Evolutionary conservation across 2,797 vertebrate genomes (phyloP).

Genomic region (Manis pentadactyla): DNA sequence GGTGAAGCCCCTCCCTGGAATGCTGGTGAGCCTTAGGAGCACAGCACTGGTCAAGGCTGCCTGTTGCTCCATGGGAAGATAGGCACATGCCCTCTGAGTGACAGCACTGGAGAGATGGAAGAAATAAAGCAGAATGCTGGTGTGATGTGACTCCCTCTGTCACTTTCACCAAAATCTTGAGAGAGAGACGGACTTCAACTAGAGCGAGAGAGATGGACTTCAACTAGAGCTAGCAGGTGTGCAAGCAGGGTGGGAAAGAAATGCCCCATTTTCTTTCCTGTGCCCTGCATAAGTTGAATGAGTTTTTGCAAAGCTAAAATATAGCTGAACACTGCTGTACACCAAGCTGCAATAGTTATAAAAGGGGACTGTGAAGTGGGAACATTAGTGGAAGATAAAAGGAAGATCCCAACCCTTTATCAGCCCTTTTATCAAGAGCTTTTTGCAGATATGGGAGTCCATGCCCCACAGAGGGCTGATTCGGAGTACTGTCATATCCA

Average conservation of each 20-base stretch:
- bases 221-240: too few species aligned
- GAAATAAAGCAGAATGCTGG: not conserved
- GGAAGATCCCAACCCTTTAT: not conserved
- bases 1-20: not conserved
- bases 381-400: not conserved
- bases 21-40: accelerated
- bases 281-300: not conserved
- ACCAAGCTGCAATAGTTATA: not conserved
- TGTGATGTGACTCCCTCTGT: not conserved
- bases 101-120: not conserved
- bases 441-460: not conserved
- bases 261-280: not conserved
- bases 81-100: accelerated
- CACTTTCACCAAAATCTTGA: not conserved
- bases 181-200: not conserved
- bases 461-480: not conserved
- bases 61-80: not conserved
- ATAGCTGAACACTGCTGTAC: not conserved
- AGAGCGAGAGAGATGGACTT: not conserved
- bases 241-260: not conserved
- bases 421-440: not conserved
- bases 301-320: not conserved
- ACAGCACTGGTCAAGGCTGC: not conserved
- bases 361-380: not conserved
- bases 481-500: not conserved